Evolutionary conservation across 2,113 vertebrate species (phyloP).

Genomic region (Rhinichthys klamathensis): DNA sequence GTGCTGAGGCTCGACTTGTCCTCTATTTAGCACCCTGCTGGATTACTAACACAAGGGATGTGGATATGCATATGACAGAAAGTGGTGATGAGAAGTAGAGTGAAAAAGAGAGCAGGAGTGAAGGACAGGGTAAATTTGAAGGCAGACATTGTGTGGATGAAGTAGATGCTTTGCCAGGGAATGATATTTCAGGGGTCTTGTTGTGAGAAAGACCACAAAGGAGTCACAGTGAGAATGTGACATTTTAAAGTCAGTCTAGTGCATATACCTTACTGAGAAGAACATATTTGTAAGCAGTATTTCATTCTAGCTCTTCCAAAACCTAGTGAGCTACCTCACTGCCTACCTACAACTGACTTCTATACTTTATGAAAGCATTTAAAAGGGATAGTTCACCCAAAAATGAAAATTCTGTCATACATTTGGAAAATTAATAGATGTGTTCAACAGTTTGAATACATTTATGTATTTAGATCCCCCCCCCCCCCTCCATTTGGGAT

Average conservation of each 20-base stretch:
- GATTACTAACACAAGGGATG: slow-evolving; percentile 58
- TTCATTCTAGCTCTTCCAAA: background rate
- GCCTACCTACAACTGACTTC: background rate
- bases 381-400: background rate
- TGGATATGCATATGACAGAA: slow-evolving; percentile 56
- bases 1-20: slow-evolving; percentile 56
- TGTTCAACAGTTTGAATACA: background rate
- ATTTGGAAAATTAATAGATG: background rate
- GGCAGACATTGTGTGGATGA: slow-evolving; percentile 32
- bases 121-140: background rate
- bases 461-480: no score
- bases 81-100: slow-evolving; percentile 50
- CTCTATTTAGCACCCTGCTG: slow-evolving; percentile 57
- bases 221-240: slow-evolving; percentile 66
- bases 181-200: slow-evolving; percentile 42
- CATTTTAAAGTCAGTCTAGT: slow-evolving; percentile 65
- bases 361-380: background rate
- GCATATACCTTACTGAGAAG: background rate
- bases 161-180: slow-evolving; percentile 45
- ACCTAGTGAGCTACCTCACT: background rate
- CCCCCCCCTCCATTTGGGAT: no score
- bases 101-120: slow-evolving; percentile 40
- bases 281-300: background rate
- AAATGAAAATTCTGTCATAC: no score
- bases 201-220: slow-evolving; percentile 35